Base-by-base conservation (phyloP, 1,140 invertebrate genomes). In the Fopius arisanus region DNA sequence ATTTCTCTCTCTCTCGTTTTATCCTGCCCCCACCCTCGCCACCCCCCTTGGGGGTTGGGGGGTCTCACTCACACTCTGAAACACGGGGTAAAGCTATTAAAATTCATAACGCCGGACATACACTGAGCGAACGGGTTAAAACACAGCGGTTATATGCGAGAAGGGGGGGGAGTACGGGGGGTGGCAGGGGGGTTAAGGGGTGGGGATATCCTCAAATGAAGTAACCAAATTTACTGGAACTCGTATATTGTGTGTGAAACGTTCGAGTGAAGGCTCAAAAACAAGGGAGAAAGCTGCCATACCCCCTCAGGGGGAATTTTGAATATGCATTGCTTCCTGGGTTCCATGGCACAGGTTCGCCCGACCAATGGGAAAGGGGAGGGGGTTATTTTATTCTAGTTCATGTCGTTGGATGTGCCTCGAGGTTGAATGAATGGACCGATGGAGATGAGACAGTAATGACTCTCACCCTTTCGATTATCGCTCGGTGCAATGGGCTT, bases 71-170 rank as follows among this genome's bases (percentile, higher is more conserved):
- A 43, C 77, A 74, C 76, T 78, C 80, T 83, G 77, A 80, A 68
- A 51, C 65, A 79, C 78, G 81, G 82, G 82, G 80, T 88, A 88
- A 87, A 87, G 86, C 85, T 86, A 87, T 88, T 87, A 88, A 88
- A 88, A 88, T 88, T 88, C 86, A 88, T 88, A 87, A 88, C 86
- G 81, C 84, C 84, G 85, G 86, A 88, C 86, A 85, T 83, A 85
- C 81, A 84, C 81, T 80, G 83, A 82, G 83, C 37, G 72, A 48
- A 43, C 29, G 81, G 84, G 82, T 85, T 84, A 85, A 84, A 86
- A 85, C 81, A 81, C 77, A 78, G 77, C 83, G 84, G 79, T 80
- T 77, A 77, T 75, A 69, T 77, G 68, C 74, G 73, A 41, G 74
- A 69, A 54, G 73, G 51, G 70, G 65, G n/a, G n/a, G n/a, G n/a